Evolutionary conservation across 2,113 vertebrate species (phyloP), one percentile per base, ranked within the genome.

Genomic region (Hirundichthys speculiger): DNA sequence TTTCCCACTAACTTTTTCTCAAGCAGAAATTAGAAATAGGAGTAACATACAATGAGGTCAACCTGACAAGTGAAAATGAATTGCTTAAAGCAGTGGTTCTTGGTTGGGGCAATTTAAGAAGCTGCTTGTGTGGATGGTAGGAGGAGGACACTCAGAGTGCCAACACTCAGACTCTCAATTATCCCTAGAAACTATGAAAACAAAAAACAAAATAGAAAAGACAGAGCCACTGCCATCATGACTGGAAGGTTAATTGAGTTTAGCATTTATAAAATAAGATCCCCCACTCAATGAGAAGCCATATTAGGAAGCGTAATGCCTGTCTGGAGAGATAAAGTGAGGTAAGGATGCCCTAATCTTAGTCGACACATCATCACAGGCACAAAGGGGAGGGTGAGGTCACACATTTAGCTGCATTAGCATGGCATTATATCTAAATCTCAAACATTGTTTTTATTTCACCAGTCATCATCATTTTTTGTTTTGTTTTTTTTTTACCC

Each of bases 181-280:
- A 80, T 84, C 51, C 62, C 55, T 61, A 43, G 47, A 64, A 82
- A 80, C 77, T 53, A 82, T 56, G 53, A 75, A 75, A 83, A 79
- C 60, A 64, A 70, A 82, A 73, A 60, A 73, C 70, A 27, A 84
- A 78, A 76, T 62, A 34, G 64, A 63, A 69, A 75, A 84, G 69
- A 82, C 39, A 66, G 71, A 82, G 63, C 30, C 47, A 57, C 42
- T 53, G 67, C 64, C 39, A 21, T 68, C 64, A 71, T 47, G 21
- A 55, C 34, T 61, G 50, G 43, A 49, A 75, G 82, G 61, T 18
- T 78, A 76, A 83, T 83, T 81, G 84, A 86, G 63, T 60, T 0
- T 2, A 73, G 58, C 73, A 40, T 79, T 82, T 69, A 64, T 71
- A 62, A 84, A 86, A 84, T 79, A 68, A 78, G 73, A 82, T 80